phyloP scores from a whole-genome alignment of 2,888 invertebrate genomes.

The Heliconius cydno region DNA sequence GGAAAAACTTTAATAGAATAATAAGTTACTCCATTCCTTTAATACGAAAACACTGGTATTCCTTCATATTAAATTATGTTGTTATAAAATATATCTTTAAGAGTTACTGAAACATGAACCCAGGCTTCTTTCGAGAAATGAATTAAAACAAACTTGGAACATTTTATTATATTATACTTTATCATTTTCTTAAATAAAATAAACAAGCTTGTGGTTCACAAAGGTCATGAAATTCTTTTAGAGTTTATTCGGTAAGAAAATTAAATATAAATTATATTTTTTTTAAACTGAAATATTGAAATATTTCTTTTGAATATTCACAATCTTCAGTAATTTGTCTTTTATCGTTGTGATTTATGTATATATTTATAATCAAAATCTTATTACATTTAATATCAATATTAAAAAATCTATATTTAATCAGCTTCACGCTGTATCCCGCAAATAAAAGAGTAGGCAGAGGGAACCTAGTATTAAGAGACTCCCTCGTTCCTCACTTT shows the following conservation, averaged over 20 bases:
- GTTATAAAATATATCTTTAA: background rate
- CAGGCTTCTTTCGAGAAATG: background rate
- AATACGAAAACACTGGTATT: background rate
- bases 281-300: too few species aligned
- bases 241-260: background rate
- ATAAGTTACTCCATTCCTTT: background rate
- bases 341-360: too few species aligned
- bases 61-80: background rate
- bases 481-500: too few species aligned
- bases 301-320: too few species aligned
- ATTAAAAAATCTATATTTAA: too few species aligned
- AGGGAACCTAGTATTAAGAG: too few species aligned
- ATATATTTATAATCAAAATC: too few species aligned
- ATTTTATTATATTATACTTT: slow-evolving; percentile 8
- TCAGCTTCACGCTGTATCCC: too few species aligned
- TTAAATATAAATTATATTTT: too few species aligned
- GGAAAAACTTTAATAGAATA: background rate
- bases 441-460: too few species aligned
- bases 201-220: slow-evolving; percentile 1
- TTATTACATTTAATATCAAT: too few species aligned
- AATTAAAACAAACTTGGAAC: background rate
- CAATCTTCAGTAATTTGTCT: too few species aligned
- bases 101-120: background rate
- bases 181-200: background rate
- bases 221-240: background rate